Base-by-base conservation (phyloP, 2,888 invertebrate genomes). In the Eupithecia inturbata region DNA sequence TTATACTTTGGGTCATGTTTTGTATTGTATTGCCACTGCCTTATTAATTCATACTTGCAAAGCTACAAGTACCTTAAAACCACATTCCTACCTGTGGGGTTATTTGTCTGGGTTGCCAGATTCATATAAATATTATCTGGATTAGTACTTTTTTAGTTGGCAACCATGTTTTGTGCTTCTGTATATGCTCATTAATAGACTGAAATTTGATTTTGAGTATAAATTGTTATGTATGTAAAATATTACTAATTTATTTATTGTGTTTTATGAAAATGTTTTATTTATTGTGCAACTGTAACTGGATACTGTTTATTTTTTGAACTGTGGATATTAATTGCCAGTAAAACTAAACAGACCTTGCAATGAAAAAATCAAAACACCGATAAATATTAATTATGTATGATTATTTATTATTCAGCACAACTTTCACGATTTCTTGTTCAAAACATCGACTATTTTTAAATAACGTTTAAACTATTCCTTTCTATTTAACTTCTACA, bases 21-120 rank as follows among this genome's bases (percentile, higher is more conserved):
- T 31, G 57, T 57, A 57, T 22, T 62, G 53, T 45, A 60, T 53
- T 39, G 36, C 22, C 57, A 66, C 22, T 66, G 49, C 45, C 53
- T 26, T 26, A n/a, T 28, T 14, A 19, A 62, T 67, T 49, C 31
- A 22, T 49, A 49, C 49, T 39, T 36, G 64, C 68, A 77, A 70
- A 71, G 85, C 88, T 85, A 86, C 84, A 81, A 76, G 87, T 86
- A 88, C 86, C 87, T 89, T 78, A 26, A 14, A 66, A 76, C 87
- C 88, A 84, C 90, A 90, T 91, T 90, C 91, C 91, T 84, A 80
- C 85, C 70, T 75, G 84, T 84, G 87, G 82, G 80, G 60, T 67
- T 78, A 33, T 78, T 81, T 72, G 63, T 71, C 57, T 22, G 68
- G 53, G 63, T 64, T 73, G 73, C 53, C 69, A 39, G n/a, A 57